phyloP scores from a whole-genome alignment of 2,113 vertebrate genomes.

The Dinomys branickii region DNA sequence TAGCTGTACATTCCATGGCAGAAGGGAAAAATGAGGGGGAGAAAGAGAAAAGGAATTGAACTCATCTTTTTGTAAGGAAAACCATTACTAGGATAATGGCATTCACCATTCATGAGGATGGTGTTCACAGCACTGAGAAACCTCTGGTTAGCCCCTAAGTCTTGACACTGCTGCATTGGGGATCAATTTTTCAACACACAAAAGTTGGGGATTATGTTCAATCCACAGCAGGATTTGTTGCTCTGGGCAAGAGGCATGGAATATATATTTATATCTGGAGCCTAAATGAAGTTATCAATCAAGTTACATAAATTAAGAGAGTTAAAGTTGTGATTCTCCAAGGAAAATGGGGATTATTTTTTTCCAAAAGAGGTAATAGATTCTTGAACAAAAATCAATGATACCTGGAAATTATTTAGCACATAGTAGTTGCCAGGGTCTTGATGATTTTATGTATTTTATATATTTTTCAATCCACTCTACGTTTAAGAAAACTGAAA shows the following conservation, averaged over 20 bases:
- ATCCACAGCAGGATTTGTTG: neutral
- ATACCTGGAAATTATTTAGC: neutral
- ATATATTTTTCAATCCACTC: neutral
- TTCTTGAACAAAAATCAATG: neutral
- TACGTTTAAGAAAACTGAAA: neutral
- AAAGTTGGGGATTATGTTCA: neutral
- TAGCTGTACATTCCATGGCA: neutral
- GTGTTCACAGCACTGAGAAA: neutral
- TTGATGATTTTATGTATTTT: neutral
- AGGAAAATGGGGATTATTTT: neutral
- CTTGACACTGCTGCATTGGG: no score
- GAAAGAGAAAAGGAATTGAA: neutral
- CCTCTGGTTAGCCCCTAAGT: neutral
- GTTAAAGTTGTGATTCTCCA: neutral
- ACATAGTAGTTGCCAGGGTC: neutral
- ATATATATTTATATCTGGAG: neutral
- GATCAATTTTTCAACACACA: neutral
- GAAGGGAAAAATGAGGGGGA: neutral
- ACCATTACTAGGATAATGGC: neutral
- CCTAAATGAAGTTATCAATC: neutral
- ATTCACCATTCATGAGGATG: neutral
- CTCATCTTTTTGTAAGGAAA: neutral
- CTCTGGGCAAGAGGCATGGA: neutral
- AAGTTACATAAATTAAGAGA: neutral
- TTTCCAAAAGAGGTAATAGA: neutral